These are phyloP conservation scores for Cherax destructor DNA, from an alignment of 1,140 invertebrate genomes.

Conservation along the genomic window DNA sequence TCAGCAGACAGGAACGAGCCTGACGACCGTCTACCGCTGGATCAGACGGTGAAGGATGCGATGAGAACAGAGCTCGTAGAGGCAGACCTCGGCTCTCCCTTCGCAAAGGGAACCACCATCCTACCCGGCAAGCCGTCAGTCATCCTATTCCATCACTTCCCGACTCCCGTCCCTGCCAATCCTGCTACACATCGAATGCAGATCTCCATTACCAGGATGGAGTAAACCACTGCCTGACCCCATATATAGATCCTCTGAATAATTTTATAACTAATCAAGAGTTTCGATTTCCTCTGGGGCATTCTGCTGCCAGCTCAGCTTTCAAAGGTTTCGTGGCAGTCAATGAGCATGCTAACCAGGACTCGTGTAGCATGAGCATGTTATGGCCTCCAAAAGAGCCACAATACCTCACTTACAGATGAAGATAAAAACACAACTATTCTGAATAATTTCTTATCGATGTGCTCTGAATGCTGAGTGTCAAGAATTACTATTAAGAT, in stretches of 20 bases:
- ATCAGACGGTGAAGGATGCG: constrained; percentile 25
- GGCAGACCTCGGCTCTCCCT: not conserved
- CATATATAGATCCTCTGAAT: not conserved
- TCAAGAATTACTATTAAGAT: too few relatives aligned
- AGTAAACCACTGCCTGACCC: not conserved
- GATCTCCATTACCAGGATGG: not conserved
- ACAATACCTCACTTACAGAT: not conserved
- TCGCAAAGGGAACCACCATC: not conserved
- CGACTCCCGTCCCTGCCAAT: not conserved
- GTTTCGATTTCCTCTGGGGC: not conserved
- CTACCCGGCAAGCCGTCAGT: not conserved
- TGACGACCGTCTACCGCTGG: constrained; percentile 32
- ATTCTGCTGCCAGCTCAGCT: not conserved
- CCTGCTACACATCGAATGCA: not conserved
- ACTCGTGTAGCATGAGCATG: not conserved
- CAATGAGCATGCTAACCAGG: not conserved
- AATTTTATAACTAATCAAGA: not conserved
- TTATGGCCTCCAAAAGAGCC: not conserved
- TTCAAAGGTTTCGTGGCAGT: not conserved
- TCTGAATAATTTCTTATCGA: too few relatives aligned
- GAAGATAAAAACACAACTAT: too few relatives aligned
- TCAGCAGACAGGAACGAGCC: constrained; percentile 14
- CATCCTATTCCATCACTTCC: not conserved
- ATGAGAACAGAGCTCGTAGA: not conserved
- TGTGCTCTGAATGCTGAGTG: too few relatives aligned